Base-by-base conservation (phyloP, 2,888 invertebrate species). In the Lasioglossum leucozonium region DNA sequence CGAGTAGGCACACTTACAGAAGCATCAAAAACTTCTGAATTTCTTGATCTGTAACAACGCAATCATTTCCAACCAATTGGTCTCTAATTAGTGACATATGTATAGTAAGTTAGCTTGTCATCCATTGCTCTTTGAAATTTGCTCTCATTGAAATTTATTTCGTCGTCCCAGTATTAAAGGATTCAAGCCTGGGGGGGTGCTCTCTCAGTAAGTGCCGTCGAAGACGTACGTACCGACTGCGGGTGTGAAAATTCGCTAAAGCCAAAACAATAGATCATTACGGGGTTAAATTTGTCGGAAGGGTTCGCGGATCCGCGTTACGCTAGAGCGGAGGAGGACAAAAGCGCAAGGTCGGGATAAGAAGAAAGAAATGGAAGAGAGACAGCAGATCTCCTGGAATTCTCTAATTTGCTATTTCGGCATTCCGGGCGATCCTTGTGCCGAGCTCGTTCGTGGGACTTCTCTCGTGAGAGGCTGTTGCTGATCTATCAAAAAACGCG, bases 371-470 rank as follows among this genome's bases (percentile, higher is more conserved):
- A 79, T n/a, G 74, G 47, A 73, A 88, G 76, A 67, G 69, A 72
- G 81, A 84, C 72, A 51, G 55, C 34, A 88, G 90, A 92, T 92
- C 89, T 88, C 85, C 85, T 89, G 93, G 94, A 94, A 94, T 94
- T 92, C 93, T 92, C 94, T 94, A 94, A 94, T 94, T 94, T 94
- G 94, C 94, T 94, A 94, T 94, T 94, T 94, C 93, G 92, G 90
- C 94, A 93, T 94, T 94, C 94, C 92, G 86, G 81, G 89, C 91
- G 92, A 92, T 91, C 91, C 91, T 88, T 91, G 88, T 91, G 92
- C 92, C 91, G 92, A 91, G 92, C 90, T 91, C 79, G 91, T 92
- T 91, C 92, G 93, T 93, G 93, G 92, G 93, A 94, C 91, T 91
- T 87, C 90, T 90, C 84, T 86, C 90, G 89, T 91, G 89, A 91